Evolutionary conservation across 2,888 invertebrate species (phyloP).

Genomic region (Lissocephala sabroskyi): DNA sequence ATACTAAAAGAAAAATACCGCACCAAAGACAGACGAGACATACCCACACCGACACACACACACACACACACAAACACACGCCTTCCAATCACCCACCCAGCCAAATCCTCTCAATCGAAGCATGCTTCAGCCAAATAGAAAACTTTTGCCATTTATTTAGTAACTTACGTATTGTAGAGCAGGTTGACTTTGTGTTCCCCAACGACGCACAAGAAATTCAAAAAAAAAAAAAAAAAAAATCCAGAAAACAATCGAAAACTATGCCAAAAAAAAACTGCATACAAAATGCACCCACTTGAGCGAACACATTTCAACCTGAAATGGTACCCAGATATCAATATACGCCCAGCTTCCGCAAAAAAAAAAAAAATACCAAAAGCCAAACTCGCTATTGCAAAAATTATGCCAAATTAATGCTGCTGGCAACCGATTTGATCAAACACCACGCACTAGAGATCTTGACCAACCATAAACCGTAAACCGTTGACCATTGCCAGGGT

Average conservation of each 20-base stretch:
- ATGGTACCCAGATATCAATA: conserved; percentile 71
- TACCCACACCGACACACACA: conserved; percentile 18
- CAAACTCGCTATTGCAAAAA: conserved; percentile 2
- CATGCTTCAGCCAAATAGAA: conserved; percentile 46
- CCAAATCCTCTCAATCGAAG: conserved; percentile 38
- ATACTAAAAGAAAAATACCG: conserved; percentile 3
- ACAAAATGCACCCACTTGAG: conserved; percentile 33
- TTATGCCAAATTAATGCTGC: no score
- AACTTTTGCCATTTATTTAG: conserved; percentile 9
- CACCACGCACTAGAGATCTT: neutral
- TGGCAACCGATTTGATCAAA: neutral
- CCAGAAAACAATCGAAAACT: conserved; percentile 6
- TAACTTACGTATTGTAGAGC: neutral
- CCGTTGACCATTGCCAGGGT: neutral
- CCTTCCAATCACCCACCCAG: conserved; percentile 1
- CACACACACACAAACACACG: neutral
- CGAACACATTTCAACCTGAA: conserved; percentile 62
- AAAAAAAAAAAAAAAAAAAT: conserved; percentile 10
- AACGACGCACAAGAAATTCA: conserved; percentile 11
- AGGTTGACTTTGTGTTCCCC: conserved; percentile 50
- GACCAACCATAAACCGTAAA: neutral
- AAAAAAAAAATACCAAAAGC: conserved; percentile 8
- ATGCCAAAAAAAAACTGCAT: conserved; percentile 9
- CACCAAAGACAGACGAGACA: conserved; percentile 7
- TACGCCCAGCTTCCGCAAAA: conserved; percentile 68